Evolutionary conservation across 2,113 vertebrate genomes (phyloP), one percentile per base, ranked within the genome.

Genomic region (Meriones unguiculatus): DNA sequence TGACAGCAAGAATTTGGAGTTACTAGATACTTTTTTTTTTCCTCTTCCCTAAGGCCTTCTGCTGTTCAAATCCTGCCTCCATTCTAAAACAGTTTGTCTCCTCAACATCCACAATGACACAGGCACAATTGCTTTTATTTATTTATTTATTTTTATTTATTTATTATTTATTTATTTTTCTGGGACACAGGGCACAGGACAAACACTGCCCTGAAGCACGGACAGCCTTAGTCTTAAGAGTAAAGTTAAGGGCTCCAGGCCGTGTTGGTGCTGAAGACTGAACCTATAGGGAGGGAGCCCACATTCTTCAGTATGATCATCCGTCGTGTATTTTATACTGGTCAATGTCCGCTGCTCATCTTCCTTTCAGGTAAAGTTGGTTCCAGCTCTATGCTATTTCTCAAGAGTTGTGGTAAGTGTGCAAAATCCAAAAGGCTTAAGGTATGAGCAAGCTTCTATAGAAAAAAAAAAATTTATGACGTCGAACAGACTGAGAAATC

Each of bases 381-480:
- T 50, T 46, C 35, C 57, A 52, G n/a, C 38, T 17, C 38, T 86
- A 77, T 4, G 5, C 77, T 50, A 62, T 93, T 90, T 69, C 75
- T 72, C 59, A 90, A 81, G 52, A 87, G 30, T 17, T 90, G 46
- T 92, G 35, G 38, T 3, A 69, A 86, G 52, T 52, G 52, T 70
- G 22, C 35, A 92, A 28, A 94, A 82, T 92, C 14, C 7, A n/a
- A 90, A 94, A 81, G 17, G 3, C n/a, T 92, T 54, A 75, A 76
- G 35, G 28, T 4, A 72, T 62, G 46, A 90, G 84, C 30, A 75
- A 73, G 6, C 13, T 77, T 92, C 50, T n/a, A 32, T 12, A 65
- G 59, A n/a, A 95, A 85, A 30, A 22, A 50, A 4, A 84, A 76
- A 7, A n/a, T n/a, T 62, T 80, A 46, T 14, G 4, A 4, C 30